phyloP scores from a whole-genome alignment of 92 coral and sea anemone genomes.

The Epizoanthus rinbou region DNA sequence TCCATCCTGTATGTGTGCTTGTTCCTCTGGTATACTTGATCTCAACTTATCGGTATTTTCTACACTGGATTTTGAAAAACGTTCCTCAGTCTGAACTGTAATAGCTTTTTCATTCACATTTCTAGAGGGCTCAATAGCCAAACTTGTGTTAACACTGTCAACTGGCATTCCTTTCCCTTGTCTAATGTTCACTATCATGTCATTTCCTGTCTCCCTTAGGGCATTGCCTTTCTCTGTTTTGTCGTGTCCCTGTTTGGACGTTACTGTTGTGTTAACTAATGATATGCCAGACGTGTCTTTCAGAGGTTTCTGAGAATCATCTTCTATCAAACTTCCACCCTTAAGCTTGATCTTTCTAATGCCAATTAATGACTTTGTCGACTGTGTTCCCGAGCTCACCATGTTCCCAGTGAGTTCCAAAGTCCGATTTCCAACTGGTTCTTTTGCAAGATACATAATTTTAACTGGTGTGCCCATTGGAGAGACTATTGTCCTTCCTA shows the following conservation, averaged over 20 bases:
- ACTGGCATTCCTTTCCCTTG: not conserved
- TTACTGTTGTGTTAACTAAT: slow-evolving; percentile 19
- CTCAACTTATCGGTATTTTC: too few relatives aligned
- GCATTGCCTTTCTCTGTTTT: slow-evolving; percentile 4
- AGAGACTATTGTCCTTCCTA: slow-evolving; percentile 17
- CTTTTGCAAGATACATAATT: slow-evolving; percentile 38
- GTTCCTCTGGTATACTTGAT: too few relatives aligned
- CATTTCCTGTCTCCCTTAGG: not conserved
- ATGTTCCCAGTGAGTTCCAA: slow-evolving; percentile 20
- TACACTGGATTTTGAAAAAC: too few relatives aligned
- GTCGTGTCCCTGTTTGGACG: not conserved
- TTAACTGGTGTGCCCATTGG: slow-evolving; percentile 31
- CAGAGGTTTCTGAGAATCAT: slow-evolving; percentile 18
- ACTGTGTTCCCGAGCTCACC: slow-evolving; percentile 67
- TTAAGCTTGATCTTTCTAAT: slow-evolving; percentile 54
- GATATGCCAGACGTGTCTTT: not conserved
- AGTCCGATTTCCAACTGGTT: slow-evolving; percentile 13
- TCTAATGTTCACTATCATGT: too few relatives aligned
- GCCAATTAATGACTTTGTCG: slow-evolving; percentile 72
- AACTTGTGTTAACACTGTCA: not conserved
- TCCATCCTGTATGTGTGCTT: not conserved
- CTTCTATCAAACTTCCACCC: slow-evolving; percentile 35
- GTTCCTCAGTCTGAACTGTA: not conserved
- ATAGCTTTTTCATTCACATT: not conserved
- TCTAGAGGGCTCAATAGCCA: too few relatives aligned